phyloP scores from a whole-genome alignment of 2,888 invertebrate species.

The Choristoneura rosaceana region DNA sequence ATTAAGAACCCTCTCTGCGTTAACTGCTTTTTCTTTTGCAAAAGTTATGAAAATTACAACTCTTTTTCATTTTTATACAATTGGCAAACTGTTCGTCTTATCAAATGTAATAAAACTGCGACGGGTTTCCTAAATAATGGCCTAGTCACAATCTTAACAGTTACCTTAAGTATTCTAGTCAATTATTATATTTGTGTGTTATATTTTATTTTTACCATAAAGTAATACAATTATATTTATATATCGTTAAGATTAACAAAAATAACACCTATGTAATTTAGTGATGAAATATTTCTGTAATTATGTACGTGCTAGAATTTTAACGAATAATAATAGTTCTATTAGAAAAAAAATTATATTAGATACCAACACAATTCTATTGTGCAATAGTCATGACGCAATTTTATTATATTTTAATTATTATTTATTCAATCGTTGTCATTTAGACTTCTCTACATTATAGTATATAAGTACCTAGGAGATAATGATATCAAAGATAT shows the following conservation, averaged over 20 bases:
- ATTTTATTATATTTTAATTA: slow-evolving; percentile 20
- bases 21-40: slow-evolving; percentile 16
- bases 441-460: slow-evolving; percentile 40
- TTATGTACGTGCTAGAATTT: slow-evolving; percentile 34
- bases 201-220: slow-evolving; percentile 44
- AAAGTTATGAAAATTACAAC: slow-evolving; percentile 17
- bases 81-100: slow-evolving; percentile 7
- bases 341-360: slow-evolving; percentile 30
- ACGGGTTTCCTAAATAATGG: slow-evolving; percentile 49
- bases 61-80: slow-evolving; percentile 24
- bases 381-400: slow-evolving; percentile 27
- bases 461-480: slow-evolving; percentile 28
- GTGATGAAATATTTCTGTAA: slow-evolving; percentile 34
- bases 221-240: slow-evolving; percentile 39
- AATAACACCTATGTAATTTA: slow-evolving; percentile 29
- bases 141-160: slow-evolving; percentile 64
- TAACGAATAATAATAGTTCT: slow-evolving; percentile 31
- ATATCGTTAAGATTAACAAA: slow-evolving; percentile 24
- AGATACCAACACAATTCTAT: slow-evolving; percentile 27
- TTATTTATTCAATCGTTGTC: slow-evolving; percentile 36
- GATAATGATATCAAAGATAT: slow-evolving; percentile 37
- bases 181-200: slow-evolving; percentile 70
- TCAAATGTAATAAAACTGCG: slow-evolving; percentile 15
- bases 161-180: slow-evolving; percentile 72
- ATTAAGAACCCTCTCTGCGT: slow-evolving; percentile 30